Percentiles rank a stretch among this genome's conserved stretches.
Evolutionary conservation across 2,113 vertebrate species (phyloP).

Genomic region (Formicarius rufipectus): DNA sequence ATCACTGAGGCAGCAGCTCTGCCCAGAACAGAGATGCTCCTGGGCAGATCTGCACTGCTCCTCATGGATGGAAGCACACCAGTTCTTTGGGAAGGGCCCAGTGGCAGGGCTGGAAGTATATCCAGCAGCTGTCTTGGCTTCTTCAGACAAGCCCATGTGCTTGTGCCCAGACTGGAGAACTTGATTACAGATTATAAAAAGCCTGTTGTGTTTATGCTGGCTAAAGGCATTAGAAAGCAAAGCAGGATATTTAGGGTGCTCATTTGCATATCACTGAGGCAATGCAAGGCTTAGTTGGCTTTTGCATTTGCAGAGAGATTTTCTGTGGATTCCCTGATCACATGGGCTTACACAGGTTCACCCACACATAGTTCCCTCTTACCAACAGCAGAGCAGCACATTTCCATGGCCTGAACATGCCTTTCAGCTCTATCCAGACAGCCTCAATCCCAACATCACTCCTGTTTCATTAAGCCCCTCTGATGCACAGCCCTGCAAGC

Average conservation of each 20-base stretch:
- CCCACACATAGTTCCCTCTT: background rate
- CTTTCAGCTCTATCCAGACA: conserved; percentile 35
- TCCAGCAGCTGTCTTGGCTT: background rate
- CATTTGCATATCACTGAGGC: conserved; percentile 46
- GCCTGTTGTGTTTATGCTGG: conserved; percentile 37
- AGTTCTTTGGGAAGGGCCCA: background rate
- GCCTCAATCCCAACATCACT: conserved; percentile 44
- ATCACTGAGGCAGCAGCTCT: conserved; percentile 7
- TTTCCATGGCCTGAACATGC: conserved; percentile 17
- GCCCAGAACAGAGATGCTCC: background rate
- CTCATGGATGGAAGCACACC: background rate
- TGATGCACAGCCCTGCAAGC: conserved; percentile 53
- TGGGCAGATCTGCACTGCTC: background rate
- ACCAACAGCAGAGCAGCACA: background rate
- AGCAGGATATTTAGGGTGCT: conserved; percentile 56
- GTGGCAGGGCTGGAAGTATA: background rate
- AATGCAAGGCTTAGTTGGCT: conserved; percentile 36
- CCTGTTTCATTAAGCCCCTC: conserved; percentile 58
- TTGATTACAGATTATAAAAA: conserved; percentile 29
- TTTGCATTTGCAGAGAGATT: conserved; percentile 35
- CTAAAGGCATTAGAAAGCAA: conserved; percentile 47
- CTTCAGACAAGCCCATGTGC: background rate
- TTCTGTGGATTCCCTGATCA: conserved; percentile 26
- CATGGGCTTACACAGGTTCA: conserved; percentile 8
- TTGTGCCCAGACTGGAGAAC: background rate